phyloP scores from a whole-genome alignment of 2,888 invertebrate species.

The Andrena minutula region DNA sequence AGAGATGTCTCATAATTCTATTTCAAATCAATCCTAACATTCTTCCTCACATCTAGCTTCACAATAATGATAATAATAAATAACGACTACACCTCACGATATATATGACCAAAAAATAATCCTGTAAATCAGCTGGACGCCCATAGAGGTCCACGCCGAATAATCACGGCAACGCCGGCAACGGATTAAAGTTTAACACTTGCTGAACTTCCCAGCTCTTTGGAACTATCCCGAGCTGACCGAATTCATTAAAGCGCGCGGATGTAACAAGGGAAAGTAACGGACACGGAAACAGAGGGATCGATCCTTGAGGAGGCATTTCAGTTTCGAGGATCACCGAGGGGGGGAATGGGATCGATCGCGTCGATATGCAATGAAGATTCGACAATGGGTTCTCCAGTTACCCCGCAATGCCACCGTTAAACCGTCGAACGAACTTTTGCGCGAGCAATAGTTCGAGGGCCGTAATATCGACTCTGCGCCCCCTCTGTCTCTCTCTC shows the following conservation, averaged over 20 bases:
- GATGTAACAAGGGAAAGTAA: conserved; percentile 25
- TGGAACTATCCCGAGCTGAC: conserved; percentile 16
- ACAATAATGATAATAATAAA: too few relatives aligned
- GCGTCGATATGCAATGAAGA: conserved; percentile 52
- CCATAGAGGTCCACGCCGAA: neutral
- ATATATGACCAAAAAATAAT: neutral
- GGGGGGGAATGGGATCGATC: conserved; percentile 43
- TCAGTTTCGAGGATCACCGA: conserved; percentile 44
- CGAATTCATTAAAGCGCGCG: conserved; percentile 43
- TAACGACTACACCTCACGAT: neutral
- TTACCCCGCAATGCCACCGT: conserved; percentile 62
- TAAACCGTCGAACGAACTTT: conserved; percentile 64
- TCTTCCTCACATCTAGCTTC: too few relatives aligned
- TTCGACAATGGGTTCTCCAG: conserved; percentile 57
- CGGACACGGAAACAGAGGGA: conserved; percentile 10
- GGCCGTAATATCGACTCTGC: conserved; percentile 64
- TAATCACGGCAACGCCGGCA: conserved; percentile 14
- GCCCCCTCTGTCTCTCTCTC: conserved; percentile 30
- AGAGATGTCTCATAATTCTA: too few relatives aligned
- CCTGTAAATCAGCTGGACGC: conserved; percentile 10
- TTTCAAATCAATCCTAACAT: too few relatives aligned
- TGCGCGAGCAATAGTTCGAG: conserved; percentile 63
- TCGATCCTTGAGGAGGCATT: conserved; percentile 43
- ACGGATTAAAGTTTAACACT: conserved; percentile 27
- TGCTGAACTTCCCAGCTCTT: conserved; percentile 26